Base-by-base conservation (phyloP, 2,888 invertebrate genomes). In the Ormyrus labotus region DNA sequence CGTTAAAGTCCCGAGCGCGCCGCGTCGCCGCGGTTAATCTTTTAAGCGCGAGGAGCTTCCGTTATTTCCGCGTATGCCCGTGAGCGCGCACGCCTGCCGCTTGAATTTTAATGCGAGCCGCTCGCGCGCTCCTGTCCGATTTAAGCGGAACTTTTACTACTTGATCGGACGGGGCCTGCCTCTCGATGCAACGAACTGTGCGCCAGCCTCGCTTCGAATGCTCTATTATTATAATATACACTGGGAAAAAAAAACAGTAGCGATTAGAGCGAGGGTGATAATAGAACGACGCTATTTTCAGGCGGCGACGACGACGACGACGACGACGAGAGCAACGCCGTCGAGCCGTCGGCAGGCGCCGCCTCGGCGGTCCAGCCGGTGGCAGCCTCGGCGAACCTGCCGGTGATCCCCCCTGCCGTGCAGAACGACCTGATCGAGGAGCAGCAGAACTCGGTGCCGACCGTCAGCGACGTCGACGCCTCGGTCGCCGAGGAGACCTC, bases 291-390 rank as follows among this genome's bases (percentile, higher is more conserved):
- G 0, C 3, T 4, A 34, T 34, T 34, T 65, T 0, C 80, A 84
- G 84, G 83, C 2, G 93, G 93, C 78, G 93, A 94, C 69, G 95
- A 95, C 80, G 93, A 93, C 69, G 93, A 92, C 65, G 92, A 92
- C 70, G 92, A 92, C 9, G 92, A 93, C 68, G 93, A 92, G 61
- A 91, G 91, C 8, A 90, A 89, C 51, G 92, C 92, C 0, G 88
- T 87, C 0, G 86, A 83, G 71, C 83, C 85, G 19, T 82, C 92
- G 6, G 77, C 83, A 6, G 82, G 83, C 6, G 81, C 91, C 3
- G 92, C 92, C 6, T 91, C 91, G 6, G 92, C 85, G 83, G 78
- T 80, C 68, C 85, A 84, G 47, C 83, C 80, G 2, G 83, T 81
- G 71, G 89, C 92, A 57, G 90, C 90, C 8, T 92, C 82, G 13